Evolutionary conservation across 2,888 invertebrate species (phyloP).

Genomic region (Limnephilus auricula): DNA sequence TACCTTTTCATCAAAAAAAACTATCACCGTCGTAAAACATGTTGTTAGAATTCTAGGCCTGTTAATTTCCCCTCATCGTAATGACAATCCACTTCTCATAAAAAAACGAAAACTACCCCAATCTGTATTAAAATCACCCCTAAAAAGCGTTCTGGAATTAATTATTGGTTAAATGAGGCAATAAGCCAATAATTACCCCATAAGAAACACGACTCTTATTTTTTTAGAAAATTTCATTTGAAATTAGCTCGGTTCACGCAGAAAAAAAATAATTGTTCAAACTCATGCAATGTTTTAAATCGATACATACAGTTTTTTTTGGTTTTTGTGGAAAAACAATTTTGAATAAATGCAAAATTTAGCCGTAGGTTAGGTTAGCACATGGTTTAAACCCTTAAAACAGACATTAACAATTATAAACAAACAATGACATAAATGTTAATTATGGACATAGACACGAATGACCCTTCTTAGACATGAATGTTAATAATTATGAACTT

Average conservation of each 20-base stretch:
- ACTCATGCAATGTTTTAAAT: not conserved
- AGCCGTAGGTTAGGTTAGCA: not conserved
- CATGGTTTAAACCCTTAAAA: not conserved
- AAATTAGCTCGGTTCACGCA: not conserved
- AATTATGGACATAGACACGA: too few species aligned
- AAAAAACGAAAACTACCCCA: not conserved
- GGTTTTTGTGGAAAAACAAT: not conserved
- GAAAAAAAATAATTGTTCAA: not conserved
- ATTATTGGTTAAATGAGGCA: slow-evolving; percentile 24
- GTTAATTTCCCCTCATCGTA: not conserved
- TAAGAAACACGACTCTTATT: not conserved
- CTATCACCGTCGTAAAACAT: not conserved
- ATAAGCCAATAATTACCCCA: slow-evolving; percentile 16
- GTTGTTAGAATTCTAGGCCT: not conserved
- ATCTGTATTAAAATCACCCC: slow-evolving; percentile 9
- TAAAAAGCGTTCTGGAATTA: slow-evolving; percentile 11
- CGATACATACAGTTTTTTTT: not conserved
- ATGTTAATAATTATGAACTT: too few species aligned
- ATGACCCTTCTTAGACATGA: too few species aligned
- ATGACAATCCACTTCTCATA: not conserved
- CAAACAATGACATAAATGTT: too few species aligned
- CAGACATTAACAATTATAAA: too few species aligned
- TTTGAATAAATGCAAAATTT: not conserved
- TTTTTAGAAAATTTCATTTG: not conserved
- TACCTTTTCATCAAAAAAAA: not conserved